Base-by-base conservation (phyloP, 2,797 vertebrate species). In the Hippoglossus hippoglossus region DNA sequence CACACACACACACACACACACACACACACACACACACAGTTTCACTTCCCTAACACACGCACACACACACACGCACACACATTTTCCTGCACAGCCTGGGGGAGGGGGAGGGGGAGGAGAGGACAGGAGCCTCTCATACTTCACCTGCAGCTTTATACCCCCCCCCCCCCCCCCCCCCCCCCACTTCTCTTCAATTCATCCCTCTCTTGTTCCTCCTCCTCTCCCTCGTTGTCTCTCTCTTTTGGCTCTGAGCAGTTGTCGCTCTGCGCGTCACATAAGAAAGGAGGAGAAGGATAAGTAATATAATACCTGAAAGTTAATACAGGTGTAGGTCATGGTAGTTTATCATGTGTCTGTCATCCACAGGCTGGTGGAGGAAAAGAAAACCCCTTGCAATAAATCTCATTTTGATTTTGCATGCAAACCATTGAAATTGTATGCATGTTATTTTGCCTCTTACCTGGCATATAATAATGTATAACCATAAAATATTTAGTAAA, bases 261-360 rank as follows among this genome's bases (percentile, higher is more conserved):
- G 22, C 25, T 63, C 62, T 68, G 63, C 53, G 71, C 69, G 64
- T 83, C 86, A 77, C 12, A 39, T 79, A 69, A 78, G 82, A 88
- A 75, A 78, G 54, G 55, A 74, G 52, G 70, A 78, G 70, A 72
- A 63, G 69, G 67, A 56, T 59, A 44, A 73, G 92, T 81, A 89
- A 86, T 53, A 56, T 53, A 79, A 90, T 82, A 75, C 81, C 59
- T 68, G 79, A 82, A 87, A 85, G 71, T 67, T 76, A 72, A 87
- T 84, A 74, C 75, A 67, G 71, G 79, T 78, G 55, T 74, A 73
- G 82, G 77, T 79, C 70, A 80, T 55, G 31, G 79, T 49, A 70
- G 77, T 89, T 91, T 65, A 81, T 89, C 78, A 81, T 56, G 63
- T 58, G 57, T 80, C 75, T 85, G 84, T 88, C 82, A 80, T 60